Conservation (phyloP, 2,797 vertebrate species). For the Ciconia nigra region DNA sequence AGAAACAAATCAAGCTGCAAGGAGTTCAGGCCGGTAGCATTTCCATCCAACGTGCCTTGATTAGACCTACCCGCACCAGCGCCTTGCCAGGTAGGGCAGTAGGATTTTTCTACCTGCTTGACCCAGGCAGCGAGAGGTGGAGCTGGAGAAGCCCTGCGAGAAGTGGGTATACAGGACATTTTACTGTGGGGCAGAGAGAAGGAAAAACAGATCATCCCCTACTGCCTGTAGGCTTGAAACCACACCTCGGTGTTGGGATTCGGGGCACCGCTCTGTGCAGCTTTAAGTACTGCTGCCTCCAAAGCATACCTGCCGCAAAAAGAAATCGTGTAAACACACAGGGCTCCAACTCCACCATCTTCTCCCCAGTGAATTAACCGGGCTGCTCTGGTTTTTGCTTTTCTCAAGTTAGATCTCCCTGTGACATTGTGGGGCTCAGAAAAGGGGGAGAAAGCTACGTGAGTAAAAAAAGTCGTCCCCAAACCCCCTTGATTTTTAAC, state of each 20-base stretch:
- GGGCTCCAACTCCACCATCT: background rate
- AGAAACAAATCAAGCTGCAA: background rate
- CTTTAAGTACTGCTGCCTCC: background rate
- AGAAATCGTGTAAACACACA: background rate
- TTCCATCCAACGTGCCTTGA: rapidly evolving
- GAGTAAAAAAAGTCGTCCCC: background rate
- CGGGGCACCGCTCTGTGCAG: background rate
- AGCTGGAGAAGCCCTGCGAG: background rate
- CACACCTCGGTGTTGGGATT: background rate
- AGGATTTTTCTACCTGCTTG: background rate
- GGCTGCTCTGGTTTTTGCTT: background rate
- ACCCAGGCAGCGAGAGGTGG: background rate
- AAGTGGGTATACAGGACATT: background rate
- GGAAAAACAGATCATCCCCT: background rate
- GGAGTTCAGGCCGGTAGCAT: background rate
- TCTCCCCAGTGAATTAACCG: background rate
- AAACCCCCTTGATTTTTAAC: background rate
- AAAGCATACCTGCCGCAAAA: background rate
- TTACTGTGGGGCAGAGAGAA: background rate
- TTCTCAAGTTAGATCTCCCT: background rate
- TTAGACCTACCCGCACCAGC: rapidly evolving
- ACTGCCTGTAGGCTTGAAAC: background rate
- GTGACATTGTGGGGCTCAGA: rapidly evolving
- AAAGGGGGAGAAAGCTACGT: background rate
- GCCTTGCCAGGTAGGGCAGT: background rate